Base-by-base conservation (phyloP, 2,113 vertebrate genomes). In the Microtus ochrogaster region DNA sequence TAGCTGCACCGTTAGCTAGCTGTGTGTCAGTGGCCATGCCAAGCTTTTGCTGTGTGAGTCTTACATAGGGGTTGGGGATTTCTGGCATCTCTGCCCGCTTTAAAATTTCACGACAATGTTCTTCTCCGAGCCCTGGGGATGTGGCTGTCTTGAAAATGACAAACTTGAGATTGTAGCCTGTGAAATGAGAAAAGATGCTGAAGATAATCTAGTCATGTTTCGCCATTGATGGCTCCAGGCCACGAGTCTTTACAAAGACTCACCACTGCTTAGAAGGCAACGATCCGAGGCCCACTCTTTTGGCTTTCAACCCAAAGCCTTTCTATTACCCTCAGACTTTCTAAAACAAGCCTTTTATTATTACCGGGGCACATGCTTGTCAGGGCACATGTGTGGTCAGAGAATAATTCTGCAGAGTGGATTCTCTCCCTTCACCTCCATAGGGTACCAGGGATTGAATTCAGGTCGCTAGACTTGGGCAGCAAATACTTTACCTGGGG, bases 101-200 rank as follows among this genome's bases (percentile, higher is more conserved):
- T 44, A 36, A 41, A 7, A 5, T 82, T 58, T 33, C 78, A 11
- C 13, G 17, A 52, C 9, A 65, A 0, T 5, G 12, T 55, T 77
- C 93, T 84, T 61, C 82, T 91, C 36, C 73, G 49, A 86, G 33
- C 16, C 47, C 11, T 2, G 14, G 7, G 41, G 41, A 65, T 21
- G 10, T 22, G 5, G 44, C 30, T 89, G 30, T 33, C 39, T 82
- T 91, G 9, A 28, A 82, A 94, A 70, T 70, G 77, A 81, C 72
- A 41, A 95, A 89, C 92, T 33, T 28, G 89, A 86, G 36, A 47
- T 36, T 66, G n/a, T 49, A 39, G n/a, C 39, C 13, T 97, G 5
- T 22, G n/a, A 74, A 10, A 39, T 19, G 17, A 33, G 52, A 84
- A 84, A 68, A 90, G 36, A 89, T n/a, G 8, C 33, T 79, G 58